These are phyloP conservation scores for Leucophora obtusa DNA, from an alignment of 2,888 invertebrate genomes.

Conservation along the genomic window DNA sequence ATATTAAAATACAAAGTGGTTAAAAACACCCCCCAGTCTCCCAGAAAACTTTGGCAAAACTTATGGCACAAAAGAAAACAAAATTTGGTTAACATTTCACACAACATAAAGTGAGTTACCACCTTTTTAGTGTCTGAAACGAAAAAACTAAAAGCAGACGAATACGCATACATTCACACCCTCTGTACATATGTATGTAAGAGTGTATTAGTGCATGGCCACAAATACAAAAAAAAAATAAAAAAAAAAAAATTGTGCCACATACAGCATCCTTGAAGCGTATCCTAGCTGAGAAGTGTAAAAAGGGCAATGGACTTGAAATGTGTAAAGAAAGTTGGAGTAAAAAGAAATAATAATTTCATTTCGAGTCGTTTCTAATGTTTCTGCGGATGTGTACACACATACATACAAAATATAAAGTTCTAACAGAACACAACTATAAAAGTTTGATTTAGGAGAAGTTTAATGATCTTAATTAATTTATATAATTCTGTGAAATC, in stretches of 20 bases:
- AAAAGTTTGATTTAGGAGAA: no score
- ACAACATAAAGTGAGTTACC: conserved; percentile 45
- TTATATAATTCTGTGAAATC: no score
- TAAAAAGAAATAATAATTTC: not conserved
- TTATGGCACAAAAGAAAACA: not conserved
- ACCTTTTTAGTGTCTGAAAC: conserved; percentile 38
- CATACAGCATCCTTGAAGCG: conserved; percentile 57
- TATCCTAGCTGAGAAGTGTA: conserved; percentile 32
- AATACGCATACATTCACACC: not conserved
- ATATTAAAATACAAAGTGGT: conserved; percentile 31
- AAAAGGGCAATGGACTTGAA: conserved; percentile 64
- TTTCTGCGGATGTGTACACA: no score
- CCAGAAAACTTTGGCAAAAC: not conserved
- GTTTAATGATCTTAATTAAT: no score
- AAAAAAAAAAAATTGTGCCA: conserved; percentile 53
- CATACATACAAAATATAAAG: no score
- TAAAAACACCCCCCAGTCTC: not conserved
- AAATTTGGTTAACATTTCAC: conserved; percentile 24
- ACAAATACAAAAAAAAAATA: not conserved
- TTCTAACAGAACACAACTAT: no score
- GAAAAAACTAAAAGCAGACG: not conserved
- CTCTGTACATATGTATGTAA: not conserved
- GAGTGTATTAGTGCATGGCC: not conserved
- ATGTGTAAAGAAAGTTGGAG: conserved; percentile 29
- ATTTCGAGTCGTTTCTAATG: not conserved